Evolutionary conservation across 2,888 invertebrate genomes (phyloP).

Genomic region (Perizoma flavofasciatum): DNA sequence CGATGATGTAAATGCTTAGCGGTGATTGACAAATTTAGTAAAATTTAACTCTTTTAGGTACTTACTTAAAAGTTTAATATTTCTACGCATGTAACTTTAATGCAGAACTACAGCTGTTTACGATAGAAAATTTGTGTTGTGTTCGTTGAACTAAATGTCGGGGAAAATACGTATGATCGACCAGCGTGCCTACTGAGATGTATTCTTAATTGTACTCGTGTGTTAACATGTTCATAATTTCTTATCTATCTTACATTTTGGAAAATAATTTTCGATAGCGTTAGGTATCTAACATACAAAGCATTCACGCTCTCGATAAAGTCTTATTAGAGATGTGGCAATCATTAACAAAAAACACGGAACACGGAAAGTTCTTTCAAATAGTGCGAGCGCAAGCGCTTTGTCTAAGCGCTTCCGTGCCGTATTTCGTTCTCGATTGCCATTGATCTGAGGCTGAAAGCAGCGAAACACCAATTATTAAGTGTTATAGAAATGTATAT

Average conservation of each 20-base stretch:
- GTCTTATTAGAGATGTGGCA: not conserved
- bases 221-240: slow-evolving; percentile 17
- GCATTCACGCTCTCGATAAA: not conserved
- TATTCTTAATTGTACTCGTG: slow-evolving; percentile 9
- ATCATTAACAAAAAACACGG: not conserved
- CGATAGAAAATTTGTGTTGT: too few species aligned
- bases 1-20: too few species aligned
- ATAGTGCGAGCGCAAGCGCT: too few species aligned
- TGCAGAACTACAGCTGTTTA: too few species aligned
- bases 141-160: too few species aligned
- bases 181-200: too few species aligned
- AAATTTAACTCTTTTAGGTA: too few species aligned
- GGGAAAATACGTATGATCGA: too few species aligned
- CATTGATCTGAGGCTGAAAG: slow-evolving; percentile 41
- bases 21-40: too few species aligned
- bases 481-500: slow-evolving; percentile 63
- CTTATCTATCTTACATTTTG: slow-evolving; percentile 24
- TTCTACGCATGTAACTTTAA: too few species aligned
- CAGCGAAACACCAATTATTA: slow-evolving; percentile 72
- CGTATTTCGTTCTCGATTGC: slow-evolving; percentile 15
- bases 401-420: not conserved
- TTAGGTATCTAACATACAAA: slow-evolving; percentile 10
- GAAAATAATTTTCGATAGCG: slow-evolving; percentile 19
- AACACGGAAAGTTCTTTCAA: too few species aligned
- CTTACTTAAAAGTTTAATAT: too few species aligned